Conservation (phyloP, 2,888 invertebrate species). For the Noctua pronuba region DNA sequence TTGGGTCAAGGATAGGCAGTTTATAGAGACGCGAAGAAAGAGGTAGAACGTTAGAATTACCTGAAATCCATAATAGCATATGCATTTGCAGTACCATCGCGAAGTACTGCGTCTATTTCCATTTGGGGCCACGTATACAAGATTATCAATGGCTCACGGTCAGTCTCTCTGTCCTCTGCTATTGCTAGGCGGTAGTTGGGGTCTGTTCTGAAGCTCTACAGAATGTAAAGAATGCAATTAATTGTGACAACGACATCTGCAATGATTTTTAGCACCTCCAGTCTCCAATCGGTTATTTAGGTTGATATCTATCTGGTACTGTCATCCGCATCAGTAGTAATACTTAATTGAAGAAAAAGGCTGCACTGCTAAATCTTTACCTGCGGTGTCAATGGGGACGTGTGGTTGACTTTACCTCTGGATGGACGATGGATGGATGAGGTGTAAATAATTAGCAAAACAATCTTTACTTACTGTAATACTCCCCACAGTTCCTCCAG, state of each 20-base stretch:
- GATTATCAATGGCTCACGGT: slow-evolving; percentile 93
- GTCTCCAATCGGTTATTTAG: not conserved
- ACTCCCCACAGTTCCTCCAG: slow-evolving; percentile 95
- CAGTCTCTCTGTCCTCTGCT: slow-evolving; percentile 91
- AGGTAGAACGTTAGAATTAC: slow-evolving; percentile 79
- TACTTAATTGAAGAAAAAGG: not conserved
- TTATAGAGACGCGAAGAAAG: not conserved
- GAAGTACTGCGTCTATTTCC: slow-evolving; percentile 93
- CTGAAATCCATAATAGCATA: slow-evolving; percentile 94
- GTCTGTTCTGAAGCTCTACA: slow-evolving; percentile 83
- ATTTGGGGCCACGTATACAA: slow-evolving; percentile 96
- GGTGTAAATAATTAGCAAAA: slow-evolving; percentile 9
- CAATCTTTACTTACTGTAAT: slow-evolving; percentile 90
- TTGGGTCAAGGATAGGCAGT: not conserved
- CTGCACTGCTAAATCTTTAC: not conserved
- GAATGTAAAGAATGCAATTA: not conserved
- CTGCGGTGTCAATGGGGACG: not conserved
- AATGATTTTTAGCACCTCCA: not conserved
- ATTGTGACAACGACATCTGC: not conserved
- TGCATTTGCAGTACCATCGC: slow-evolving; percentile 93
- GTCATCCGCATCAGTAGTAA: not conserved
- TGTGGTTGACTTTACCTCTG: not conserved
- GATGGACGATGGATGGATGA: not conserved
- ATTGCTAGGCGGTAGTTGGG: slow-evolving; percentile 93
- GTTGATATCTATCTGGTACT: not conserved